Evolutionary conservation across 2,888 invertebrate genomes (phyloP), one percentile per base, ranked within the genome.

Genomic region (Eretmocerus hayati): DNA sequence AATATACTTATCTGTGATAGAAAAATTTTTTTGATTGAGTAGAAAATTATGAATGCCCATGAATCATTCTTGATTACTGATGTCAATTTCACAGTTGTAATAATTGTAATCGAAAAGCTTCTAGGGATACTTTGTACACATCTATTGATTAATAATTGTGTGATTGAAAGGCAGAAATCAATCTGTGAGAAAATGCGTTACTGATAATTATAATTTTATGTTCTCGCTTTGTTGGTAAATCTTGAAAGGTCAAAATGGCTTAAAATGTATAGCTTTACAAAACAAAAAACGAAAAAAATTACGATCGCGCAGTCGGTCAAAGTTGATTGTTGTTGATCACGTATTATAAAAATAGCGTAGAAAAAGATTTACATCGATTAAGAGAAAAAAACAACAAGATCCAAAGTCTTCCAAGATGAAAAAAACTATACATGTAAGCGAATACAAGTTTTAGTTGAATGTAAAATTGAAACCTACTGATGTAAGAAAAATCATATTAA

Each of bases 391-490:
- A 45, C 69, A 67, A 65, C 68, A 67, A 63, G 69, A 59, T 69
- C 67, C 58, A 57, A 67, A 37, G 69, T 68, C 67, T 68, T 68
- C 67, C 69, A 67, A 48, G 48, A 36, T 31, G 36, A 51, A 31
- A 13, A 41, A 6, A 20, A 47, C 33, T 23, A 32, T 47, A 31
- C 21, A 41, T 39, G 19, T 42, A 46, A 41, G 16, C 16, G 30
- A 26, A 52, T 20, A 22, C 46, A 41, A 43, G 4, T 36, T 46
- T 40, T 2, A 41, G 36, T 52, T 43, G 9, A 30, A 37, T 22
- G 6, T 42, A 19, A 20, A 38, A 26, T 38, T 31, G 26, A 38
- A n/a, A 30, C n/a, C 8, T n/a, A n/a, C 5, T n/a, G 33, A 6
- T 8, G 15, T 9, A n/a, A 33, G 5, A 11, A 38, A 38, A 6